These are phyloP conservation scores for Babylonia areolata DNA, from an alignment of 1,140 invertebrate species.

Conservation along the genomic window DNA sequence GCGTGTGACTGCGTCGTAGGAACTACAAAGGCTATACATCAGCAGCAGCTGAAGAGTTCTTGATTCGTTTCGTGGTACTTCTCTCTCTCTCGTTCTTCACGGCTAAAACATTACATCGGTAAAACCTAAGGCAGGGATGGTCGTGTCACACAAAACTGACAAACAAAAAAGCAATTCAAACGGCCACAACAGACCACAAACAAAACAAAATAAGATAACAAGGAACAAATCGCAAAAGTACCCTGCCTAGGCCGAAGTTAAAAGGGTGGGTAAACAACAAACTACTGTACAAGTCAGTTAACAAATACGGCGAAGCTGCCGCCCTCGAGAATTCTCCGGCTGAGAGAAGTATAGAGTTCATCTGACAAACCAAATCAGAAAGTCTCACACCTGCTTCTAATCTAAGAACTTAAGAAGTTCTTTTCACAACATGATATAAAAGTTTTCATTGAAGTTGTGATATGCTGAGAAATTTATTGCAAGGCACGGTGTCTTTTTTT, in stretches of 20 bases:
- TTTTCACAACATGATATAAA: conserved; percentile 11
- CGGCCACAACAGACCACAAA: background rate
- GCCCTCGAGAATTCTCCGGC: background rate
- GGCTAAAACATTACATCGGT: background rate
- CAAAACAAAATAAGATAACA: background rate
- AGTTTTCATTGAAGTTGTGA: background rate
- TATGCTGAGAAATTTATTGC: conserved; percentile 6
- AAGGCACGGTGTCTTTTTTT: conserved; percentile 4
- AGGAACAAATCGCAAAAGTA: background rate
- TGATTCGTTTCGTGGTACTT: background rate
- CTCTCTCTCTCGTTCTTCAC: background rate
- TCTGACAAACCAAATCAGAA: background rate
- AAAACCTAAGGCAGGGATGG: background rate
- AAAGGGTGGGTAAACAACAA: background rate
- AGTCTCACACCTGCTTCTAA: background rate
- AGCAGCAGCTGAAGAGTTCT: background rate
- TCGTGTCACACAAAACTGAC: background rate
- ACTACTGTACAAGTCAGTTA: background rate
- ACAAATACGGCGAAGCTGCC: background rate
- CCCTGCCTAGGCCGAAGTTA: background rate
- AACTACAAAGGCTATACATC: background rate
- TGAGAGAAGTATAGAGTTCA: background rate
- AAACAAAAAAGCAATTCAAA: too few relatives aligned
- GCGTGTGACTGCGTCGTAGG: background rate
- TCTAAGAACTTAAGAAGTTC: background rate